Evolutionary conservation across 2,113 vertebrate genomes (phyloP).

Genomic region (Sigmodon hispidus): DNA sequence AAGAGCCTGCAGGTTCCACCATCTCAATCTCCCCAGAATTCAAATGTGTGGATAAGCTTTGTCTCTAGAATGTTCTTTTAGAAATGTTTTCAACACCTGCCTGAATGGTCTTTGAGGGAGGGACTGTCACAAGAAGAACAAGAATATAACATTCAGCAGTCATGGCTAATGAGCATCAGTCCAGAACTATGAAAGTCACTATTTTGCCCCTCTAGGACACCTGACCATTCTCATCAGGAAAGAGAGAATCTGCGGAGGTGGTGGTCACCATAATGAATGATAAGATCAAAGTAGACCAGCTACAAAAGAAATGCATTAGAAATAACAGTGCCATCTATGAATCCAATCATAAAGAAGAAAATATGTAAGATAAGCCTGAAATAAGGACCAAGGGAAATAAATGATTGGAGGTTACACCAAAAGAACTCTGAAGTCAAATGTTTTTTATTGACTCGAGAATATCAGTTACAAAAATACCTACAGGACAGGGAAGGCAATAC

Average conservation of each 20-base stretch:
- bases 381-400: neutral
- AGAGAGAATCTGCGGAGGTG: neutral
- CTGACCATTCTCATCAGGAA: neutral
- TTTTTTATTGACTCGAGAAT: neutral
- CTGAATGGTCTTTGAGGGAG: neutral
- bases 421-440: neutral
- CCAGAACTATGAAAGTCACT: neutral
- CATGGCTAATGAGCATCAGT: neutral
- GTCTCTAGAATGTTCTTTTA: neutral
- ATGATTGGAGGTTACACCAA: neutral
- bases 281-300: neutral
- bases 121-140: neutral
- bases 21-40: neutral
- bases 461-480: neutral
- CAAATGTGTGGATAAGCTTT: neutral
- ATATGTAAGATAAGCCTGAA: neutral
- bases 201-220: no score
- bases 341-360: neutral
- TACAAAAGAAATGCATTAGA: neutral
- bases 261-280: no score
- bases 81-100: neutral
- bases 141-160: rapidly evolving
- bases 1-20: no score
- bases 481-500: neutral
- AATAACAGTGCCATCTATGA: neutral